Evolutionary conservation across 2,113 vertebrate species (phyloP).

Genomic region (Rhadina sibilatrix): DNA sequence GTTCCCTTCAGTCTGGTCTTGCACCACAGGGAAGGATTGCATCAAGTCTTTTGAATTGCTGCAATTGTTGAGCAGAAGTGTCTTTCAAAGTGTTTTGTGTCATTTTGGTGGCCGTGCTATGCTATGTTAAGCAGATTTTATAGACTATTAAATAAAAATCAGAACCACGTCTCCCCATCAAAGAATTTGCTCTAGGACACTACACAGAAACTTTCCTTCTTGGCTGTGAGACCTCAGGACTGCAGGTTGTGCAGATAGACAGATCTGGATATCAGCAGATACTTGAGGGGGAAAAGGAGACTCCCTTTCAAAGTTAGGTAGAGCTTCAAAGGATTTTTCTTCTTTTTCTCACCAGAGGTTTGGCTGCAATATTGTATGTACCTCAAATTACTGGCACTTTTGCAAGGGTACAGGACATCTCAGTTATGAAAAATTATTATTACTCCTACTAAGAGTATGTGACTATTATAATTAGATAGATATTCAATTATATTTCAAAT

Average conservation of each 20-base stretch:
- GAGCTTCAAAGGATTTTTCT: background rate
- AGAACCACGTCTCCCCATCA: background rate
- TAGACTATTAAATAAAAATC: background rate
- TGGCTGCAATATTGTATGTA: background rate
- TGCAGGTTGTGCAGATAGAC: background rate
- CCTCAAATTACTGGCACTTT: background rate
- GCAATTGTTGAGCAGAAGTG: background rate
- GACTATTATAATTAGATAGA: constrained; percentile 4
- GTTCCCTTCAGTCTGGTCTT: background rate
- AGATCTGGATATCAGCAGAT: background rate
- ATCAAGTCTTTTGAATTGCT: background rate
- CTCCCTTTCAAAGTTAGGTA: background rate
- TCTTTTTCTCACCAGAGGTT: background rate
- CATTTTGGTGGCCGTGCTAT: background rate
- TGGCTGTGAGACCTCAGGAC: background rate
- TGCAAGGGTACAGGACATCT: background rate
- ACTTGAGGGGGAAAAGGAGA: background rate
- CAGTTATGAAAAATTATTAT: constrained; percentile 1
- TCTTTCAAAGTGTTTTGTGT: background rate
- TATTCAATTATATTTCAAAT: constrained; percentile 42
- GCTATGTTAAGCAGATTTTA: background rate
- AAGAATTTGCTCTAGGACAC: background rate
- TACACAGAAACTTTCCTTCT: background rate
- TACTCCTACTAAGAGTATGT: background rate
- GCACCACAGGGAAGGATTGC: background rate